Percentiles rank a stretch among this genome's conserved stretches.
Conservation (phyloP, 2,888 invertebrate species). For the Nemotelus pantherinus region DNA sequence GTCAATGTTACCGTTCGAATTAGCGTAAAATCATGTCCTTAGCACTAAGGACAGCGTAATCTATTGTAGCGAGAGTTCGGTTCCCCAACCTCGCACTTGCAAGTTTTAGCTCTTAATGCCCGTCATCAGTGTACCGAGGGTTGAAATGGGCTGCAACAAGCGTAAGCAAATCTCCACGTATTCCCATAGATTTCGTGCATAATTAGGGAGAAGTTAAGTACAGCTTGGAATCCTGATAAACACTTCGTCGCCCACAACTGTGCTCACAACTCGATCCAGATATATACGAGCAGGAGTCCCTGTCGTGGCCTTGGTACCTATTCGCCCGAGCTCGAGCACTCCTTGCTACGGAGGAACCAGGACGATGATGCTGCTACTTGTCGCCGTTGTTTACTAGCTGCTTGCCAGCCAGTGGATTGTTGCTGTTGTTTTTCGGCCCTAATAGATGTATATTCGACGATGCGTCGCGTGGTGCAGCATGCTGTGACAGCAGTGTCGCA, state of each 20-base stretch:
- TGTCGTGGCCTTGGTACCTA: neutral
- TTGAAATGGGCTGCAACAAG: neutral
- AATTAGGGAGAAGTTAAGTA: conserved; percentile 44
- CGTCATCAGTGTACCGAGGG: neutral
- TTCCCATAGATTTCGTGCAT: conserved; percentile 18
- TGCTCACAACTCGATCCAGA: conserved; percentile 2
- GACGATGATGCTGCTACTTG: conserved; percentile 11
- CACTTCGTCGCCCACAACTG: conserved; percentile 39
- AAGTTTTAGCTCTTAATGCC: conserved; percentile 17
- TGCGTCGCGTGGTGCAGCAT: conserved; percentile 26
- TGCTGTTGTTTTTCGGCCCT: conserved; percentile 36
- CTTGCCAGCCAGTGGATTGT: neutral
- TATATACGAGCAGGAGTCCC: conserved; percentile 20
- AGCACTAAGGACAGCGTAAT: conserved; percentile 14
- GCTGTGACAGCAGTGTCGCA: conserved; percentile 43
- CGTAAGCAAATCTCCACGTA: neutral
- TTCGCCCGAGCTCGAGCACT: conserved; percentile 2
- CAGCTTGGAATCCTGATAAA: conserved; percentile 35
- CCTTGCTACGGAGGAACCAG: neutral
- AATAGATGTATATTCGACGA: conserved; percentile 25
- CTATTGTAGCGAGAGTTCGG: conserved; percentile 33
- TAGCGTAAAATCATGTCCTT: conserved; percentile 6
- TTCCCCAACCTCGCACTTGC: neutral
- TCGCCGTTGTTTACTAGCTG: conserved; percentile 29
- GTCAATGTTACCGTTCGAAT: neutral